Evolutionary conservation across 37 sponge, comb jelly and placozoan species (phyloP).

Genomic region (Ephydatia muelleri): DNA sequence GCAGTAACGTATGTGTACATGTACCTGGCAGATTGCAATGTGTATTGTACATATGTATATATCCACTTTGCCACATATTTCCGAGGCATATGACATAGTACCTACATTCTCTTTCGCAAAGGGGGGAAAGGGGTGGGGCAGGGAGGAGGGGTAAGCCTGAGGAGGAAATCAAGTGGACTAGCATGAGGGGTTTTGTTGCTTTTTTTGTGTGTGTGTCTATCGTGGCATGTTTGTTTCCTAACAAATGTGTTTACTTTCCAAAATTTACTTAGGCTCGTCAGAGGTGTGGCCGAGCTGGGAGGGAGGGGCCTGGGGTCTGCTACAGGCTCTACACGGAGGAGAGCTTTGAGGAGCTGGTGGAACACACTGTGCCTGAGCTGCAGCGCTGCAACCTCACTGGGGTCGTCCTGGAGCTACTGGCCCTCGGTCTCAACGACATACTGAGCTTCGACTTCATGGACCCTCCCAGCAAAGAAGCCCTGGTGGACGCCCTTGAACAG

Average conservation of each 20-base stretch:
- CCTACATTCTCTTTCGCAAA: no score
- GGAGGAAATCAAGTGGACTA: no score
- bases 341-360: slow-evolving; percentile 59
- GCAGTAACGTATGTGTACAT: not conserved
- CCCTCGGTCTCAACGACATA: slow-evolving; percentile 78
- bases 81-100: no score
- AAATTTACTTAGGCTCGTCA: slow-evolving; percentile 71
- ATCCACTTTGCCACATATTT: no score
- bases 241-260: no score
- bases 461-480: slow-evolving; percentile 71
- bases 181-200: not conserved
- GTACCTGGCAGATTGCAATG: no score
- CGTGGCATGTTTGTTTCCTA: not conserved
- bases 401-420: slow-evolving; percentile 82
- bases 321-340: slow-evolving; percentile 93
- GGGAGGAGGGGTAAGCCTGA: no score
- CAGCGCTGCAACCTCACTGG: slow-evolving; percentile 86
- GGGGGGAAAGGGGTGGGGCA: no score
- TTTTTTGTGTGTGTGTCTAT: not conserved
- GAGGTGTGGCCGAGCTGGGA: slow-evolving; percentile 88
- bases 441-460: slow-evolving; percentile 93
- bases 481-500: slow-evolving; percentile 79
- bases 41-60: no score
- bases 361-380: slow-evolving; percentile 85
- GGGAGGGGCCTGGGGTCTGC: slow-evolving; percentile 84